Conservation (phyloP, 1,140 invertebrate genomes). For the Brachionus paranguensis region DNA sequence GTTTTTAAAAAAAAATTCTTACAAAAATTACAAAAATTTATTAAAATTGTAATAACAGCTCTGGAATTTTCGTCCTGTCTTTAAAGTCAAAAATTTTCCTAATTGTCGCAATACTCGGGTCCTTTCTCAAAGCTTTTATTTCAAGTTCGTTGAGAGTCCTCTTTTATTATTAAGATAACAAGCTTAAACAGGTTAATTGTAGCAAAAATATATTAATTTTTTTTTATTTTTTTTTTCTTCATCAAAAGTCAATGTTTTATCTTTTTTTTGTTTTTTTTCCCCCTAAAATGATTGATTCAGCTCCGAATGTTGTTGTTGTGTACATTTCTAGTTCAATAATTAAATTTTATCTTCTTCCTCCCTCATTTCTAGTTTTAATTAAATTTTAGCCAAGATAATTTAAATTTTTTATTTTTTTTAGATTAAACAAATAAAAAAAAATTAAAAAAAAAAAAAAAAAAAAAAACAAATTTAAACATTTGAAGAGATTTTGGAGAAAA, state of each 20-base stretch:
- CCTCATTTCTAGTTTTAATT: not conserved
- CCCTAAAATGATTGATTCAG: not conserved
- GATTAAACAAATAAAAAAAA: constrained; percentile 24
- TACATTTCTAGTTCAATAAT: constrained; percentile 22
- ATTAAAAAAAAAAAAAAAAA: too few species aligned
- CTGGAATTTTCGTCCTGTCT: too few species aligned
- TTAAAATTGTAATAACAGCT: too few species aligned
- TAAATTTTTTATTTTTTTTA: not conserved
- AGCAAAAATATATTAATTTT: not conserved
- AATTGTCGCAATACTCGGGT: too few species aligned
- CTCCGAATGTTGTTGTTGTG: not conserved
- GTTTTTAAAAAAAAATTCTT: too few species aligned
- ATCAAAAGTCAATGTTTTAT: not conserved
- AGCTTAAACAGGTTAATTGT: constrained; percentile 28
- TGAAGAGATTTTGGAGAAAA: too few species aligned
- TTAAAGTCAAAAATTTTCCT: too few species aligned
- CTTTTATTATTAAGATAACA: too few species aligned
- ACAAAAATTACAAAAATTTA: too few species aligned
- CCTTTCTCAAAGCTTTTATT: too few species aligned
- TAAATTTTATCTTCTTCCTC: not conserved
- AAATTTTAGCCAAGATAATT: not conserved
- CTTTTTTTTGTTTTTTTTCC: not conserved
- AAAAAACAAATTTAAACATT: not conserved
- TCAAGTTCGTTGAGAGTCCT: too few species aligned
- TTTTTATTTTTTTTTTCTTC: not conserved